Evolutionary conservation across 1,140 invertebrate species (phyloP).

Genomic region (Periplaneta americana): DNA sequence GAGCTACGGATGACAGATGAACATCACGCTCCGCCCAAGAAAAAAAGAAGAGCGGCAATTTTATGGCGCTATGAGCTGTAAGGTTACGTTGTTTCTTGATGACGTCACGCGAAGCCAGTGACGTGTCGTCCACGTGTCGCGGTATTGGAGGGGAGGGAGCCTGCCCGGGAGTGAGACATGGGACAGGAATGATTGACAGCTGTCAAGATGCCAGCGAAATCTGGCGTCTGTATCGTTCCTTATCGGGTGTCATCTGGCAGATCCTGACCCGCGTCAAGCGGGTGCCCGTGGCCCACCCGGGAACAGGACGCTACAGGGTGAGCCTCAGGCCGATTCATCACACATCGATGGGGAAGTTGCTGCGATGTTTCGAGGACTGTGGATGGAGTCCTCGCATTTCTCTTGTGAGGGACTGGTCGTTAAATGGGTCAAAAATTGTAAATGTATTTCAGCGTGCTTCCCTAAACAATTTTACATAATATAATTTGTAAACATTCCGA

Average conservation of each 20-base stretch:
- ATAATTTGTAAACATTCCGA: too few species aligned
- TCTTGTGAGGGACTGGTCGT: neutral
- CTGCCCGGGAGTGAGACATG: neutral
- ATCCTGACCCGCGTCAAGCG: neutral
- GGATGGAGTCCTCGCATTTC: too few species aligned
- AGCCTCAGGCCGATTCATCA: neutral
- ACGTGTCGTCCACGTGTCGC: conserved; percentile 4
- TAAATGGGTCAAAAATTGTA: too few species aligned
- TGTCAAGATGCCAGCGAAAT: neutral
- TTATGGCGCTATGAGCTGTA: conserved; percentile 9
- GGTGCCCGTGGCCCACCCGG: neutral
- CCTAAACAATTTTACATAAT: too few species aligned
- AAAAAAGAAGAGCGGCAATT: conserved; percentile 6
- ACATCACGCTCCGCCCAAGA: conserved; percentile 11
- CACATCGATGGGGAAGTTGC: too few species aligned
- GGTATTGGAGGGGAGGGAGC: neutral
- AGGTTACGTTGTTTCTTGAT: conserved; percentile 4
- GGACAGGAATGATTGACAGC: neutral
- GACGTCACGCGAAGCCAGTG: conserved; percentile 3
- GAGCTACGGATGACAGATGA: conserved; percentile 7
- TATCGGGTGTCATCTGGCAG: neutral
- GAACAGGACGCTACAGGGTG: neutral
- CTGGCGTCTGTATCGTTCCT: neutral
- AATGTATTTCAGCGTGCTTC: too few species aligned
- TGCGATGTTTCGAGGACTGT: too few species aligned